Conservation (phyloP, 2,797 vertebrate species). For the Cossypha niveicapilla region DNA sequence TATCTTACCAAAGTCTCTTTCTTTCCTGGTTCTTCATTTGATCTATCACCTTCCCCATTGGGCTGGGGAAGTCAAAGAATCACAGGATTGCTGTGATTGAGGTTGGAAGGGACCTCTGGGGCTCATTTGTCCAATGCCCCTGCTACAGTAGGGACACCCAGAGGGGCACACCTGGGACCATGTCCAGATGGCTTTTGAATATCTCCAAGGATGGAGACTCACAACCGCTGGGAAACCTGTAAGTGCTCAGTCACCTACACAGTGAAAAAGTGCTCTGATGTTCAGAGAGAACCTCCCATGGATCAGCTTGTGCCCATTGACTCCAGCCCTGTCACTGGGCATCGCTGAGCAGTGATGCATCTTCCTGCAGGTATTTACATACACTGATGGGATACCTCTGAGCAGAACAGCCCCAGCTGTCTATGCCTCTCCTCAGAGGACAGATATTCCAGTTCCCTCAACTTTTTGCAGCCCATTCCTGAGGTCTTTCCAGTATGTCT, state of each 20-base stretch:
- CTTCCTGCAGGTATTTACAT: background rate
- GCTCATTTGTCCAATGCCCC: background rate
- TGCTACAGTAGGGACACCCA: background rate
- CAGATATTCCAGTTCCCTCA: background rate
- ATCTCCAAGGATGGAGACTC: background rate
- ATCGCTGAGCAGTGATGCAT: background rate
- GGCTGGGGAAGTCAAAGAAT: background rate
- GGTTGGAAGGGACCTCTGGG: background rate
- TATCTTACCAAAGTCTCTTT: background rate
- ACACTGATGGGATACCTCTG: background rate
- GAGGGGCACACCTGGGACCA: fast-evolving
- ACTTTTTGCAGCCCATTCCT: background rate
- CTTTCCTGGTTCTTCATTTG: background rate
- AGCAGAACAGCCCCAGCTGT: background rate
- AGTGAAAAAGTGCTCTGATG: background rate
- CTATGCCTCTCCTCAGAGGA: background rate
- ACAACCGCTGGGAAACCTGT: background rate
- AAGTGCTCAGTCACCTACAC: background rate
- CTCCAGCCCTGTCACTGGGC: background rate
- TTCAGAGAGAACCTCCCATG: background rate
- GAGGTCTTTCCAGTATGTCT: background rate
- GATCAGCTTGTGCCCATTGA: fast-evolving
- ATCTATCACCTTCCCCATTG: background rate
- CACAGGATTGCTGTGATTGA: background rate
- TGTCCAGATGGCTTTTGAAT: background rate